Evolutionary conservation across 2,888 invertebrate genomes (phyloP), one percentile per base, ranked within the genome.

Genomic region (Hylaea fasciaria): DNA sequence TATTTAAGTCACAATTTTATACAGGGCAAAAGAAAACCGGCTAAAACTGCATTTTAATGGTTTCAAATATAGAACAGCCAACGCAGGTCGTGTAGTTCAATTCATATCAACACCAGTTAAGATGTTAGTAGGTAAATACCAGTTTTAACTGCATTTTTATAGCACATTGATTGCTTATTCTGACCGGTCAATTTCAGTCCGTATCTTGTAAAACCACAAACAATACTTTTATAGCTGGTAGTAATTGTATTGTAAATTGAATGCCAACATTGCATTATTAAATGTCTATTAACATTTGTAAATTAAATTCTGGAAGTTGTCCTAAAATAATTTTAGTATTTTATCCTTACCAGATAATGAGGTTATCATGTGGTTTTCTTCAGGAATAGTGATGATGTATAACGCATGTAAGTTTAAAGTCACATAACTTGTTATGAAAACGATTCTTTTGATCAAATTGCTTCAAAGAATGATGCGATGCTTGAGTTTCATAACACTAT

Each of bases 21-120:
- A n/a, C n/a, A 54, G 50, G 41, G 43, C 55, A 44, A 40, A 48
- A 50, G 14, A 50, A 37, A 64, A 60, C 78, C 55, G 65, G 75
- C 60, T 58, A 50, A 48, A 67, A 68, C 76, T 72, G 68, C 68
- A 65, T 69, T 65, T 41, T 53, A 28, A 60, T 65, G 29, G 69
- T 69, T 71, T 64, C 40, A 47, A 57, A 74, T 12, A 29, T 46
- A 60, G 47, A 47, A 62, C 52, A 62, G 29, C 28, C 17, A 58
- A 47, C 39, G 54, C 53, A 61, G 74, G 80, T 82, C 77, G 73
- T 7, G 63, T 22, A 73, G 81, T 78, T 80, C 74, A 77, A 56
- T 22, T 61, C 32, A 68, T 80, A 78, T 79, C 73, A 68, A 58
- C 56, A 64, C 63, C 56, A 59, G 62, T 68, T 65, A 37, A 22